Evolutionary conservation across 1,140 invertebrate genomes (phyloP), one percentile per base, ranked within the genome.

Genomic region (Trissolcus basalis): DNA sequence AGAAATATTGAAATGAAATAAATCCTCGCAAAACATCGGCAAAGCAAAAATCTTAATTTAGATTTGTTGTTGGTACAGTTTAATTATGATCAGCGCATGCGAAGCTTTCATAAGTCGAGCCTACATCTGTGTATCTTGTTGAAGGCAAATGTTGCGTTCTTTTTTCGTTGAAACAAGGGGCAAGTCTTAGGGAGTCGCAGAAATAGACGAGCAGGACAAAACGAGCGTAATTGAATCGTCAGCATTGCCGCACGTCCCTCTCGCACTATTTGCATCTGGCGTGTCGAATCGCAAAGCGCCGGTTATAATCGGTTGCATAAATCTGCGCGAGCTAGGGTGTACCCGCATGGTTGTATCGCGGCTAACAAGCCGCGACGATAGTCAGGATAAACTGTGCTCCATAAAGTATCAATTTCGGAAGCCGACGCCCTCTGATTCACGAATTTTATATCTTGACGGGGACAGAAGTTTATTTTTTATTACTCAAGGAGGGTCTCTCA

Each of bases 151-250:
- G n/a, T n/a, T n/a, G n/a, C 1, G 6, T 27, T 27, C 6, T 27
- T 27, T 27, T 1, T 27, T 1, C 19, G 2, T 27, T 27, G 2
- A 27, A 27, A 27, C 19, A 27, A 27, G 19, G 19, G 19, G 6
- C 19, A 36, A n/a, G 13, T n/a, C 4, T 49, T 14, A 44, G 45
- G 47, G 47, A 39, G 10, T 1, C 3, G 16, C 12, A 44, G 14
- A 54, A 45, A 51, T 67, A 51, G 67, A 76, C 43, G 54, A 35
- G 63, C 47, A n/a, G 13, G 41, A 48, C 50, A 36, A 44, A 39
- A 32, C 39, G 55, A 60, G 49, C 60, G 65, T 76, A 79, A 82
- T 79, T 77, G 72, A 82, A 81, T 82, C 58, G 73, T 80, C 63
- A 72, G 76, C 69, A 79, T 78, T n/a, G n/a, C n/a, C 81, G 60